phyloP scores from a whole-genome alignment of 2,888 invertebrate species.

The Drosophila paranaensis region DNA sequence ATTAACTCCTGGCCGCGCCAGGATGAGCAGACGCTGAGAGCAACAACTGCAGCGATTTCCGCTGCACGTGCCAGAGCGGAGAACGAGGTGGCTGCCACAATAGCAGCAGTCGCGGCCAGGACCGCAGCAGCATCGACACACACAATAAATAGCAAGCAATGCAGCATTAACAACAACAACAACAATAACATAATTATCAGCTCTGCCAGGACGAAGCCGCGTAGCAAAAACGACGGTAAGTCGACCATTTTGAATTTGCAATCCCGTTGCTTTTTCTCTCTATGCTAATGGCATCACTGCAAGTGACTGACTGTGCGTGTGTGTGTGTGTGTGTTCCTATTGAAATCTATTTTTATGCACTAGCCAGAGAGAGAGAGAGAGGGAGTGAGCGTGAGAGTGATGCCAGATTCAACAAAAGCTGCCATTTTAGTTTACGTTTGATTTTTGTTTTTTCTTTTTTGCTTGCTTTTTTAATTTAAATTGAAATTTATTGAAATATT shows the following conservation, averaged over 20 bases:
- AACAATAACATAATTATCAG: background rate
- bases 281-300: background rate
- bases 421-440: background rate
- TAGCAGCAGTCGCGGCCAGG: too few relatives aligned
- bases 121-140: constrained; percentile 3
- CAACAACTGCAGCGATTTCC: constrained; percentile 12
- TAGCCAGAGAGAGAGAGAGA: constrained; percentile 4
- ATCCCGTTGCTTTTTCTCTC: background rate
- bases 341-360: constrained; percentile 57
- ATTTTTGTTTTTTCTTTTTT: background rate
- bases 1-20: constrained; percentile 43
- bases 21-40: constrained; percentile 23
- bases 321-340: constrained; percentile 13
- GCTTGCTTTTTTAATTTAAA: background rate
- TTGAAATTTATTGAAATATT: background rate
- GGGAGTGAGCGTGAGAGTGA: background rate
- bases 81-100: background rate
- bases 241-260: constrained; percentile 37
- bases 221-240: constrained; percentile 78
- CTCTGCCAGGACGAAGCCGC: constrained; percentile 56
- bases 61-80: constrained; percentile 13
- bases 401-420: constrained; percentile 7
- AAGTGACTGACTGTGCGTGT: constrained; percentile 10
- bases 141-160: constrained; percentile 7
- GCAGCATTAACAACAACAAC: constrained; percentile 19